Conservation (phyloP, 2,113 vertebrate species). For the Ascaphus truei region DNA sequence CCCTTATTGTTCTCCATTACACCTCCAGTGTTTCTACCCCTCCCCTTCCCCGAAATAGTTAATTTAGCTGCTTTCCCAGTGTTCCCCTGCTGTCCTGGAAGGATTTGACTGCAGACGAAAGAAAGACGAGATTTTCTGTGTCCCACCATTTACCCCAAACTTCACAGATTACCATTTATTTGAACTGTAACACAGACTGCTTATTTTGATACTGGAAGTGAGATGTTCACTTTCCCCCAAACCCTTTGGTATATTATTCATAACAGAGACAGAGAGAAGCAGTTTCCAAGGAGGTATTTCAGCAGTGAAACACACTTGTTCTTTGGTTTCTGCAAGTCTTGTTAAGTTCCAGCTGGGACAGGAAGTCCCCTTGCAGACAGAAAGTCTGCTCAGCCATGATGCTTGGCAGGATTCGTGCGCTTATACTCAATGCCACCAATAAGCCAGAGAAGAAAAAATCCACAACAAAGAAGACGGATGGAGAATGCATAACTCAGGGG, state of each 20-base stretch:
- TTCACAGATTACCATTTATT: slow-evolving; percentile 50
- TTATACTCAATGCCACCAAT: slow-evolving; percentile 41
- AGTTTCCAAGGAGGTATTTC: slow-evolving; percentile 43
- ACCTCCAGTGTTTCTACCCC: not conserved
- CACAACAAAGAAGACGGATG: slow-evolving; percentile 41
- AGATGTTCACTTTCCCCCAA: slow-evolving; percentile 47
- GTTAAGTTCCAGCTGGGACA: slow-evolving; percentile 54
- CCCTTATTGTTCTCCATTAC: not conserved
- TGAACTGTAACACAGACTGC: slow-evolving; percentile 51
- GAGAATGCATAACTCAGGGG: not conserved
- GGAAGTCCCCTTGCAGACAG: slow-evolving; percentile 69
- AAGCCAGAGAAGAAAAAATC: slow-evolving; percentile 41
- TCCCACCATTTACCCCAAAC: not conserved
- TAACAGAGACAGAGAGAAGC: slow-evolving; percentile 51
- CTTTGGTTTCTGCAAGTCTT: slow-evolving; percentile 52
- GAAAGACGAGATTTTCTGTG: slow-evolving; percentile 29
- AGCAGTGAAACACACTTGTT: slow-evolving; percentile 47
- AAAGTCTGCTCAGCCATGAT: slow-evolving; percentile 54
- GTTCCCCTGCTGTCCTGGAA: slow-evolving; percentile 17
- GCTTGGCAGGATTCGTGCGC: slow-evolving; percentile 32
- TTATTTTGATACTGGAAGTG: slow-evolving; percentile 44
- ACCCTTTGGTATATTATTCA: slow-evolving; percentile 47
- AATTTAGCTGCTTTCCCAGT: not conserved
- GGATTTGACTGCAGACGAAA: not conserved
- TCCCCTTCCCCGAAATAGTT: not conserved